Base-by-base conservation (phyloP, 2,888 invertebrate genomes). In the Volucella zonaria region DNA sequence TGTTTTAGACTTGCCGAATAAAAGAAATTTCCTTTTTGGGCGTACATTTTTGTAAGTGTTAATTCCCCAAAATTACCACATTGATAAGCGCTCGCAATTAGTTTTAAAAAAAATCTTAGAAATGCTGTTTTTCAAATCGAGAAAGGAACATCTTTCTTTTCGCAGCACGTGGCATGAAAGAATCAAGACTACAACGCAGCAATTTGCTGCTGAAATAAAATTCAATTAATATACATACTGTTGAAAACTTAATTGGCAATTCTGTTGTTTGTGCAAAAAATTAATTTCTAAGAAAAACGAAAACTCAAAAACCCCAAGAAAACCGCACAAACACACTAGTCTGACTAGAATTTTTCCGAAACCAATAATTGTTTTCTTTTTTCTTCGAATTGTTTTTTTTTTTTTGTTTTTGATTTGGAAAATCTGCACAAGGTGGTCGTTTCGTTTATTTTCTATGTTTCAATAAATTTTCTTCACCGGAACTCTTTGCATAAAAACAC, bases 351-450 rank as follows among this genome's bases (percentile, higher is more conserved):
- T 56, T 64, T 23, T 40, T 23, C 9, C 43, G 23, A 58, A 67
- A 45, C 54, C 66, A 45, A 61, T 61, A 42, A 58, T 73, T 62
- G 52, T 2, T n/a, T 11, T 73, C 2, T 18, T 1, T 45, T 66
- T 76, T 51, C 42, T 18, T 14, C 43, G 23, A 59, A 67, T 47
- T n/a, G n/a, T 23, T 6, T 38, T 49, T 47, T 61, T 79, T 54
- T 52, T 47, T n/a, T n/a, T 59, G 9, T 49, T 42, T n/a, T 76
- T 54, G 11, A 47, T 62, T 74, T 11, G 47, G 14, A 62, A 61
- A 23, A 70, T 52, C 51, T 45, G 45, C 56, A 82, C 78, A 82
- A 82, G 73, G 78, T 82, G 82, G 82, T 82, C 71, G 59, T 45
- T 62, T 64, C 18, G 52, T 64, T 59, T 66, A 40, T 66, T 64